Conservation (phyloP, 2,797 vertebrate species). For the Champsocephalus gunnari region DNA sequence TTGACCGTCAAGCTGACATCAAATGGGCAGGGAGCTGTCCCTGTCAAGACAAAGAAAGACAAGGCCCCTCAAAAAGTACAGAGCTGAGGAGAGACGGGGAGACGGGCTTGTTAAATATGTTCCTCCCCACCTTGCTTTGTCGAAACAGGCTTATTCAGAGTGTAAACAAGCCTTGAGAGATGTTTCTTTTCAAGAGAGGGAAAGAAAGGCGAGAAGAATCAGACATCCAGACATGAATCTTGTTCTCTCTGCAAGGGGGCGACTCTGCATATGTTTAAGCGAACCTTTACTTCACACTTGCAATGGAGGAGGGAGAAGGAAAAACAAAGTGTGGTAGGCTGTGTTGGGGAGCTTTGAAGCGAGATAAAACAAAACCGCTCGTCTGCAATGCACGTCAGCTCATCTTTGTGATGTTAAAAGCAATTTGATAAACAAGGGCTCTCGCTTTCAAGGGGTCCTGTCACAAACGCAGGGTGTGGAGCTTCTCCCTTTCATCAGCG, state of each 20-base stretch:
- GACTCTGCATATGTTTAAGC: constrained; percentile 73
- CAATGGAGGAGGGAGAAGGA: constrained; percentile 35
- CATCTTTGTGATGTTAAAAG: constrained; percentile 82
- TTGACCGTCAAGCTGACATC: constrained; percentile 96
- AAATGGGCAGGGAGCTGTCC: constrained; percentile 92
- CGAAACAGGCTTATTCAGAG: constrained; percentile 90
- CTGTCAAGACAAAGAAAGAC: constrained; percentile 88
- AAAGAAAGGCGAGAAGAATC: constrained; percentile 72
- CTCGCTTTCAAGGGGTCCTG: constrained; percentile 79
- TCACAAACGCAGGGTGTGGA: constrained; percentile 81
- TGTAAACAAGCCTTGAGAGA: constrained; percentile 90
- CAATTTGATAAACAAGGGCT: constrained; percentile 87
- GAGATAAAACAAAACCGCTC: constrained; percentile 82
- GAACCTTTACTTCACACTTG: constrained; percentile 72
- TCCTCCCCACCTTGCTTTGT: constrained; percentile 93
- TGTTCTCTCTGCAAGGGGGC: constrained; percentile 75
- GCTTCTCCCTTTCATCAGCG: constrained; percentile 75
- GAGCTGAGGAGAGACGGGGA: constrained; percentile 59
- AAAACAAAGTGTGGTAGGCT: constrained; percentile 31
- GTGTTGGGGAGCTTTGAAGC: constrained; percentile 79
- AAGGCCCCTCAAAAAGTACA: constrained; percentile 79
- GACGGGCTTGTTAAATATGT: constrained; percentile 88
- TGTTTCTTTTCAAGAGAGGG: constrained; percentile 74
- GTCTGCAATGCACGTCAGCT: constrained; percentile 63
- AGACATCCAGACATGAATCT: constrained; percentile 84